Conservation (phyloP, 2,113 vertebrate genomes). For the Xenopus borealis region DNA sequence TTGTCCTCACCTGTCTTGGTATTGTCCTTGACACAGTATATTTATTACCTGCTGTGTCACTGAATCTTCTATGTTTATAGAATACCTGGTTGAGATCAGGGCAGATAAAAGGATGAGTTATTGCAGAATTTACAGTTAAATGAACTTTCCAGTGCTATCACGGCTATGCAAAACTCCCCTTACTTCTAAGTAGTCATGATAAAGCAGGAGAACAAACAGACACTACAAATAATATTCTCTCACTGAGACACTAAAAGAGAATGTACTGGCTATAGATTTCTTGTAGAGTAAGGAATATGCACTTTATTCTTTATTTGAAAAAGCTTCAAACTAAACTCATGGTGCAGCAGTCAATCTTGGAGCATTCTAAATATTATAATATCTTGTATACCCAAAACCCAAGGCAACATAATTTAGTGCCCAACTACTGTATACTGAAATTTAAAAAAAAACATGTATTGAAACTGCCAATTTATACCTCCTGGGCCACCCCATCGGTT, state of each 20-base stretch:
- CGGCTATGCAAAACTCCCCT: conserved; percentile 32
- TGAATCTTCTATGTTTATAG: conserved; percentile 25
- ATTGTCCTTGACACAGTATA: conserved; percentile 38
- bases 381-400: too few relatives aligned
- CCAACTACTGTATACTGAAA: too few relatives aligned
- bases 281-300: too few relatives aligned
- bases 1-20: conserved; percentile 41
- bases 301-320: too few relatives aligned
- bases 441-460: too few relatives aligned
- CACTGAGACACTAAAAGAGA: neutral
- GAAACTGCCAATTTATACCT: too few relatives aligned
- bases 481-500: too few relatives aligned
- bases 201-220: conserved; percentile 8
- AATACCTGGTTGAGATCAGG: conserved; percentile 31
- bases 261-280: neutral
- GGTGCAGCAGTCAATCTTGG: too few relatives aligned
- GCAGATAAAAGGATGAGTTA: conserved; percentile 36
- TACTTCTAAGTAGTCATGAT: conserved; percentile 23
- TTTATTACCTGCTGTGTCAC: conserved; percentile 35
- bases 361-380: too few relatives aligned
- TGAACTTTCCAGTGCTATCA: conserved; percentile 40
- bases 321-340: too few relatives aligned
- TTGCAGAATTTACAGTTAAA: conserved; percentile 32
- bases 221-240: conserved; percentile 15
- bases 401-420: too few relatives aligned